Conservation (phyloP, 1,140 invertebrate species). For the Ips nitidus region DNA sequence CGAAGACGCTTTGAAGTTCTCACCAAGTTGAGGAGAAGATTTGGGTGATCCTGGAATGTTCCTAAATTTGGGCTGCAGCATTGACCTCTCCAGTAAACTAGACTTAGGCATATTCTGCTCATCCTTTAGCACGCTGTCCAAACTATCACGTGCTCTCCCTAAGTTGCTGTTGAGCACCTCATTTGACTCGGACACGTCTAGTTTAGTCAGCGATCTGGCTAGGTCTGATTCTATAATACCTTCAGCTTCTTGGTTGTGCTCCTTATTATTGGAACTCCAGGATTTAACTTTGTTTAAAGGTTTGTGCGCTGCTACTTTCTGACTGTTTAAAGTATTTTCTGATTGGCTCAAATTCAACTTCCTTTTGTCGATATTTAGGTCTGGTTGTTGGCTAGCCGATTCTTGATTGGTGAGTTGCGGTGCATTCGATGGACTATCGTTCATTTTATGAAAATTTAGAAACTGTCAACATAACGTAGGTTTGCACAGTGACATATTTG, state of each 20-base stretch:
- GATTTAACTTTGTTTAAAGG: constrained; percentile 35
- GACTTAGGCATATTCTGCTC: constrained; percentile 29
- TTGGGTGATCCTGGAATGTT: constrained; percentile 37
- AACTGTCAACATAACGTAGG: background rate
- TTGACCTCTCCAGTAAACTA: constrained; percentile 12
- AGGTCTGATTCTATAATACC: constrained; percentile 24
- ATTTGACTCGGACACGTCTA: constrained; percentile 32
- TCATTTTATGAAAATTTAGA: background rate
- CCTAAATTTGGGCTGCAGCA: constrained; percentile 16
- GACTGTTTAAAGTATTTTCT: constrained; percentile 35
- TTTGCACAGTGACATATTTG: too few relatives aligned
- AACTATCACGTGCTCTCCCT: constrained; percentile 38
- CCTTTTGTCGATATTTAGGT: constrained; percentile 7
- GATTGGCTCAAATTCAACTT: constrained; percentile 35
- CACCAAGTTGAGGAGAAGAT: constrained; percentile 37
- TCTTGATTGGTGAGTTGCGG: background rate
- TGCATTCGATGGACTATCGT: background rate
- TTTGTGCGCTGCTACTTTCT: constrained; percentile 32
- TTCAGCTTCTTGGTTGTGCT: constrained; percentile 15
- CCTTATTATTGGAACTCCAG: constrained; percentile 37
- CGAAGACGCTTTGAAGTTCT: constrained; percentile 32
- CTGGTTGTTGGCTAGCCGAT: too few relatives aligned
- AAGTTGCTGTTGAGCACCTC: constrained; percentile 31
- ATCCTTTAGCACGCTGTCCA: constrained; percentile 36
- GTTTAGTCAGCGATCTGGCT: constrained; percentile 17